These are phyloP conservation scores for Neocrepidodera transversa DNA, from an alignment of 2,888 invertebrate genomes.

Conservation along the genomic window DNA sequence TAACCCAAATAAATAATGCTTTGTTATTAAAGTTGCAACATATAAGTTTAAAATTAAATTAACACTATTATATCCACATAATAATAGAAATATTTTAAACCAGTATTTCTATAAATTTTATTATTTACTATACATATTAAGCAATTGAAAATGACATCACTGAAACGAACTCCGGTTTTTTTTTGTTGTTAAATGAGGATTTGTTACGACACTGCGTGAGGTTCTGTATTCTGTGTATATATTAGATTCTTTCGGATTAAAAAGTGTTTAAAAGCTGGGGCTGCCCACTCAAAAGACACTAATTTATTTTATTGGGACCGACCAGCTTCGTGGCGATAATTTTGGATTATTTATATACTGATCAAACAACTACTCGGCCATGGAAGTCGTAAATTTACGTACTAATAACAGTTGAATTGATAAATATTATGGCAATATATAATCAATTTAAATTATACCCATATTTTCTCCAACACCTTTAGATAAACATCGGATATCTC, in stretches of 20 bases:
- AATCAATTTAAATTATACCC: slow-evolving; percentile 11
- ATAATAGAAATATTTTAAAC: background rate
- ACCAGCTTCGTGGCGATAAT: slow-evolving; percentile 19
- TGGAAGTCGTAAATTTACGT: slow-evolving; percentile 28
- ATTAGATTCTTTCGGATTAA: slow-evolving; percentile 61
- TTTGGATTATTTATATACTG: slow-evolving; percentile 36
- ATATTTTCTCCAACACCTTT: background rate
- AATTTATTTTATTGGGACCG: slow-evolving; percentile 45
- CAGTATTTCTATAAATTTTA: background rate
- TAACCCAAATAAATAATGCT: too few species aligned
- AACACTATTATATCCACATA: background rate
- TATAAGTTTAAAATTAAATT: too few species aligned
- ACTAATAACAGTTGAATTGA: slow-evolving; percentile 17
- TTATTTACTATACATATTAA: background rate
- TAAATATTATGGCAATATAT: slow-evolving; percentile 6
- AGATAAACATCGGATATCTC: background rate
- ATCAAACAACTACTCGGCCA: slow-evolving; percentile 29
- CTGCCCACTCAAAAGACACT: slow-evolving; percentile 54
- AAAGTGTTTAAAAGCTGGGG: slow-evolving; percentile 57
- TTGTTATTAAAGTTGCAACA: too few species aligned
- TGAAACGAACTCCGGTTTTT: background rate
- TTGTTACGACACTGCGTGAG: slow-evolving; percentile 23
- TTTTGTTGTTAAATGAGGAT: slow-evolving; percentile 34
- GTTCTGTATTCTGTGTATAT: slow-evolving; percentile 46
- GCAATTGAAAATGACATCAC: slow-evolving; percentile 1